Evolutionary conservation across 1,140 invertebrate species (phyloP).

Genomic region (Melitaea cinxia): DNA sequence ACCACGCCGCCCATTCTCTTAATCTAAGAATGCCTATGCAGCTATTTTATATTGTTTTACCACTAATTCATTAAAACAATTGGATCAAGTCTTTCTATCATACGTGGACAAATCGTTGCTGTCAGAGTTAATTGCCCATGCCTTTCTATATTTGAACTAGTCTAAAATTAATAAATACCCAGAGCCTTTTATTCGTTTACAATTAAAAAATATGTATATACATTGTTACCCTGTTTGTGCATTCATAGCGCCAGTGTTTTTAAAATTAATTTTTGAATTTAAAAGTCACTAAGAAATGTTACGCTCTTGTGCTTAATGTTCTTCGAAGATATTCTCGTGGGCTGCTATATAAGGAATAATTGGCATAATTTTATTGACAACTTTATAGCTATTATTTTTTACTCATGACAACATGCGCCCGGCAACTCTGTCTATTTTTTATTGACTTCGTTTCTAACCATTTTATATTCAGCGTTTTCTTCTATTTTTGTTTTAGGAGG

Average conservation of each 20-base stretch:
- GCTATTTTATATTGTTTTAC: background rate
- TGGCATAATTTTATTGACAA: conserved; percentile 60
- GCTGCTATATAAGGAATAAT: conserved; percentile 55
- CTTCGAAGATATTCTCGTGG: background rate
- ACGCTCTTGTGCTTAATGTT: background rate
- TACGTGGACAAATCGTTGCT: no score
- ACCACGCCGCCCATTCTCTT: conserved; percentile 11
- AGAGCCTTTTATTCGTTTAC: no score
- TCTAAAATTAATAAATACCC: no score
- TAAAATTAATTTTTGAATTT: background rate
- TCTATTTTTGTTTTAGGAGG: background rate
- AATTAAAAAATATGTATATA: background rate
- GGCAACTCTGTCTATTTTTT: background rate
- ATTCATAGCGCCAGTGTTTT: background rate
- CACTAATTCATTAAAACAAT: background rate
- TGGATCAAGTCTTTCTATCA: no score
- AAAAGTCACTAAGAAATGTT: background rate
- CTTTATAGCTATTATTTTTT: conserved; percentile 43
- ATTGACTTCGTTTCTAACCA: background rate
- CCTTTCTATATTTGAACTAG: no score
- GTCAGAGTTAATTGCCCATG: no score
- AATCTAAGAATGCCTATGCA: conserved; percentile 1
- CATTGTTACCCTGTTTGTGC: background rate
- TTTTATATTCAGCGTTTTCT: background rate
- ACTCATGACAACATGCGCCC: conserved; percentile 19